These are phyloP conservation scores for Montifringilla adamsi DNA, from an alignment of 2,113 vertebrate species.

Conservation along the genomic window DNA sequence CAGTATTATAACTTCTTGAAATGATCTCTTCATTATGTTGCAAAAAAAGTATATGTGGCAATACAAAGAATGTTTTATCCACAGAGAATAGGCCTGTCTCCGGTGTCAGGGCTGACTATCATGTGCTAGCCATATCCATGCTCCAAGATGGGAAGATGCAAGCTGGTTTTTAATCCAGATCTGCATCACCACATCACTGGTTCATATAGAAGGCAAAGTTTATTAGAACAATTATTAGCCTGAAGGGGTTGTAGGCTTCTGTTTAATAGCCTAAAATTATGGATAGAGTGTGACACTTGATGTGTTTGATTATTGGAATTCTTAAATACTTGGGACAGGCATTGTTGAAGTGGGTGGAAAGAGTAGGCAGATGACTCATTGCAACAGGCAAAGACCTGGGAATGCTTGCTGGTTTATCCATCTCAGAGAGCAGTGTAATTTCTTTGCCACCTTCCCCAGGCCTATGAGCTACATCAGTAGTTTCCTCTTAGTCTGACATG, in stretches of 20 bases:
- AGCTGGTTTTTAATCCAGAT: neutral
- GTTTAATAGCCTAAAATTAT: neutral
- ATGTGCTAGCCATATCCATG: constrained; percentile 15
- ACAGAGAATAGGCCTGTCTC: neutral
- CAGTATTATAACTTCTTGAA: constrained; percentile 5
- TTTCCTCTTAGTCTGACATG: neutral
- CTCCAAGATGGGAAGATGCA: neutral
- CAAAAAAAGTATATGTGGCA: neutral
- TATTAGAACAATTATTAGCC: neutral
- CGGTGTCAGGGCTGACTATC: neutral
- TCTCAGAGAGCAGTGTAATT: neutral
- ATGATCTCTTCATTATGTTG: constrained; percentile 30
- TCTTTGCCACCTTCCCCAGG: neutral
- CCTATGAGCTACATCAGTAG: neutral
- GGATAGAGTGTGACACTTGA: neutral
- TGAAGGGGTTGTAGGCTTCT: neutral
- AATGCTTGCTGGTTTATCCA: neutral
- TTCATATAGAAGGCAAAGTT: neutral
- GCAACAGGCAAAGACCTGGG: neutral
- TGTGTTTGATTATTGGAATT: neutral
- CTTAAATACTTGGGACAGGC: neutral
- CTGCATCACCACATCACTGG: neutral
- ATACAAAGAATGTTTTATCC: constrained; percentile 40
- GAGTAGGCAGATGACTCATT: neutral
- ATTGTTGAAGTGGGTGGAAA: neutral